Evolutionary conservation across 2,113 vertebrate species (phyloP), one percentile per base, ranked within the genome.

Genomic region (Pampusana beccarii): DNA sequence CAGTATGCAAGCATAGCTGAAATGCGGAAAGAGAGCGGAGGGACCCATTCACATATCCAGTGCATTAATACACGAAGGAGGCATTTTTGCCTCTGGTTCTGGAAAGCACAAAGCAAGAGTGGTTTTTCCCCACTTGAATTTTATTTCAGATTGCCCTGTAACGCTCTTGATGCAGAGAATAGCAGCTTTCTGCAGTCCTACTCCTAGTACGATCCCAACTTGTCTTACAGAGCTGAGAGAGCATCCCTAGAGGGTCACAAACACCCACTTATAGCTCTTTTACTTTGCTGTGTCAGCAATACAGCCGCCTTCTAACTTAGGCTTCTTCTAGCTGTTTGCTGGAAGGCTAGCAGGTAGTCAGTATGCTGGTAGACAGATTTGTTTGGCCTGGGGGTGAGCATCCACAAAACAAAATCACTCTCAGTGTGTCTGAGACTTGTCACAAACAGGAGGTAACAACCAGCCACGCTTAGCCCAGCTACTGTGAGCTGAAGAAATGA

Each of bases 171-270:
- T 53, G 50, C 50, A 82, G 40, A 81, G n/a, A 92, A 73, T 1
- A 73, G 74, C 38, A 57, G 28, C 23, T 77, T 79, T 64, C 61
- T 77, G 42, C 9, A 25, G 29, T 36, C 33, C 51, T 71, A 4
- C 46, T 66, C 65, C 72, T 21, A 31, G 13, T 13, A 25, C 1
- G 3, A 31, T 31, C 23, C n/a, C 70, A 46, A 19, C 0, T 0
- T 6, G 19, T 51, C 77, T 67, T 81, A 33, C 66, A 82, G 70
- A 79, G 57, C 62, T 88, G 74, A 83, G 74, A 93, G 36, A 65
- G 14, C 33, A 86, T 57, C 58, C 82, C 78, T 48, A 18, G 54
- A 82, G 58, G 16, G 31, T 85, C 58, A 70, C 53, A 72, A 60
- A 48, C 28, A 65, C 44, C 17, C 6, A 13, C 20, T 82, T 61